These are phyloP conservation scores for Chaetura pelagica DNA, from an alignment of 2,113 vertebrate species.

Conservation along the genomic window DNA sequence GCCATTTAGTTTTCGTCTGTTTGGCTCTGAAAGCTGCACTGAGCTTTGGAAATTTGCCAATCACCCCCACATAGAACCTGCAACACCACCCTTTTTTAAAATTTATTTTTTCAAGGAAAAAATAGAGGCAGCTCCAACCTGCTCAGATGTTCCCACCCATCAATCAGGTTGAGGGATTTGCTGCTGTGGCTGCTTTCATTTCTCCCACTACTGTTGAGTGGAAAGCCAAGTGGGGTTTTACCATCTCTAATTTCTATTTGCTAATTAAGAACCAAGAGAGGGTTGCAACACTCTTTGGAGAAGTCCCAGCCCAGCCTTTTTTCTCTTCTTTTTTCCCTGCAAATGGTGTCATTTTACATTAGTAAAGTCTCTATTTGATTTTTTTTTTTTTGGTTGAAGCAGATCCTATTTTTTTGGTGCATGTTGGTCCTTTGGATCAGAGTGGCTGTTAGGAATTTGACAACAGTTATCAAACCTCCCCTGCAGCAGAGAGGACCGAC, in stretches of 20 bases:
- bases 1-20: not conserved
- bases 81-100: not conserved
- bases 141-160: not conserved
- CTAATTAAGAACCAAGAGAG: not conserved
- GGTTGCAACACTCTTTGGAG: not conserved
- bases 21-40: not conserved
- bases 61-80: not conserved
- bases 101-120: not conserved
- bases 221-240: slow-evolving; percentile 2
- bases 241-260: slow-evolving; percentile 25
- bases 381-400: not conserved
- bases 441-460: slow-evolving; percentile 74
- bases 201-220: not conserved
- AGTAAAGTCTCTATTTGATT: not conserved
- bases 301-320: not conserved
- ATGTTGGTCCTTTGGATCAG: slow-evolving; percentile 62
- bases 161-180: not conserved
- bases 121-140: not conserved
- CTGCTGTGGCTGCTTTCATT: not conserved
- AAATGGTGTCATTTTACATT: slow-evolving; percentile 35
- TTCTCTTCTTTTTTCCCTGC: not conserved
- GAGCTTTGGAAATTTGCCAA: not conserved
- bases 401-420: not conserved
- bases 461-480: slow-evolving; percentile 77
- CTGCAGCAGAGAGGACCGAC: slow-evolving; percentile 55